These are phyloP conservation scores for Synanthedon myopaeformis DNA, from an alignment of 2,888 invertebrate species.

Conservation along the genomic window DNA sequence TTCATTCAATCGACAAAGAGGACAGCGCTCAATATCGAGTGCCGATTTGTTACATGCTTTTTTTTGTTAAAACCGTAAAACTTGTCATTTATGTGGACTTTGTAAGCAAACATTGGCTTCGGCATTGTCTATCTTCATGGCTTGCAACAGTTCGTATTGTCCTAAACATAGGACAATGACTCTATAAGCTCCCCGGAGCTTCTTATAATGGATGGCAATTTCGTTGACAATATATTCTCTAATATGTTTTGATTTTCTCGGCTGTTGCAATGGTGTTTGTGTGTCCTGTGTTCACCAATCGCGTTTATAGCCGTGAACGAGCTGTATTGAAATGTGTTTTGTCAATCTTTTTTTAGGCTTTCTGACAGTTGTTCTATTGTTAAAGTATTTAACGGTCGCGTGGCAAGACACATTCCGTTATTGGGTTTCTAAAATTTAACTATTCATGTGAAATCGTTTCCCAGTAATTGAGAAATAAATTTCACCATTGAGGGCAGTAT, in stretches of 20 bases:
- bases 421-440: not conserved
- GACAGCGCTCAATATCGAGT: slow-evolving; percentile 7
- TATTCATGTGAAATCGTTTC: too few species aligned
- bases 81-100: slow-evolving; percentile 27
- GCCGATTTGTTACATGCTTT: slow-evolving; percentile 5
- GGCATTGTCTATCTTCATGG: slow-evolving; percentile 16
- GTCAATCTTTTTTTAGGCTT: slow-evolving; percentile 26
- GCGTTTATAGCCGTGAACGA: slow-evolving; percentile 48
- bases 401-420: slow-evolving; percentile 17
- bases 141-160: slow-evolving; percentile 29
- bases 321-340: slow-evolving; percentile 21
- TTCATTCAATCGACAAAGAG: slow-evolving; percentile 38
- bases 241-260: slow-evolving; percentile 67
- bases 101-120: slow-evolving; percentile 35
- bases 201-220: slow-evolving; percentile 50
- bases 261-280: slow-evolving; percentile 30
- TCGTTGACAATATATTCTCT: slow-evolving; percentile 49
- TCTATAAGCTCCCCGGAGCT: slow-evolving; percentile 48
- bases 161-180: slow-evolving; percentile 29
- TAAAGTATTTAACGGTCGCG: slow-evolving; percentile 22
- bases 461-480: too few species aligned
- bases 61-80: slow-evolving; percentile 19
- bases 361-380: slow-evolving; percentile 23
- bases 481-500: too few species aligned
- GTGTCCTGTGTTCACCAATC: slow-evolving; percentile 39